Evolutionary conservation across 2,797 vertebrate species (phyloP), one percentile per base, ranked within the genome.

Genomic region (Poliocrania exsul): DNA sequence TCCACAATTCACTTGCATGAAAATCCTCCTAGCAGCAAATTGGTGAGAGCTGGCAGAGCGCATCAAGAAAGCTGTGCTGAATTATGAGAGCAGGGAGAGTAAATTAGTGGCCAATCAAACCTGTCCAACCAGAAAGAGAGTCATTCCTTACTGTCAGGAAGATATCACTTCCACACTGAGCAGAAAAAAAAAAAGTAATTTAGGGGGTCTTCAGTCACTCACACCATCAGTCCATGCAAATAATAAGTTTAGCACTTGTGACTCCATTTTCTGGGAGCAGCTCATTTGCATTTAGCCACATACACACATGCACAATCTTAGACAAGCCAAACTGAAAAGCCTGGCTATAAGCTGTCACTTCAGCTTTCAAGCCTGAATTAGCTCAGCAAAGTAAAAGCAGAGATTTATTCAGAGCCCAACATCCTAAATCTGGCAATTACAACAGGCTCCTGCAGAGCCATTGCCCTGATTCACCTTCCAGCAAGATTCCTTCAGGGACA

Each of bases 101-200:
- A 91, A 96, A 97, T 96, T 97, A 96, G 91, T 4, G 2, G 92
- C 94, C 94, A 93, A 95, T 97, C 93, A 95, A 96, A 97, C 95
- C 92, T 91, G 95, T 80, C 91, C 81, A 90, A 92, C 94, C 92
- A 97, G 96, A 97, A 95, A 95, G 61, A 33, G 95, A 97, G 91
- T 86, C 96, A 97, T 98, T 95, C 97, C 95, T 98, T 97, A 96
- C 97, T 96, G 96, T 97, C 98, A 97, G 93, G 91, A 85, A 93
- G 28, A 54, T 42, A 97, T 95, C 93, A 96, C 91, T 97, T 96
- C 95, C 89, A 93, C 93, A 89, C 67, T 31, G 47, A 86, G 70
- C 54, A 69, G 61, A 79, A 58, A 74, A 35, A 50, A 35, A 37
- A 62, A 82, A 81, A 12, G n/a, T 88, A 77, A 97, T 95, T 96